Conservation (phyloP, 2,113 vertebrate genomes). For the Menura novaehollandiae region DNA sequence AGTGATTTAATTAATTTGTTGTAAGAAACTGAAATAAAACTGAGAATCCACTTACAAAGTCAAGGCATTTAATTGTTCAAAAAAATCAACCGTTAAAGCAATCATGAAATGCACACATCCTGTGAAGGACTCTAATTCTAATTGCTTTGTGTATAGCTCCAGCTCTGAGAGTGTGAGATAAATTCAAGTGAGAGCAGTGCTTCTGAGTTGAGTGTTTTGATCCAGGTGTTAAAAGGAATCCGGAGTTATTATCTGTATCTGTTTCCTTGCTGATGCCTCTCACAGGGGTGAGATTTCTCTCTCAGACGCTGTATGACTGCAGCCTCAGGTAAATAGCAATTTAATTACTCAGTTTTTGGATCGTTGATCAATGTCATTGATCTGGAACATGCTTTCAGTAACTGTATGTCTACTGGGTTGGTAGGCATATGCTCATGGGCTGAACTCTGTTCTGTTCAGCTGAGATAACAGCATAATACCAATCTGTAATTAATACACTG, state of each 20-base stretch:
- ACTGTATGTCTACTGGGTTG: background rate
- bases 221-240: background rate
- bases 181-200: background rate
- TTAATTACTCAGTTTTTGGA: constrained; percentile 18
- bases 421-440: background rate
- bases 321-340: background rate
- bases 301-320: background rate
- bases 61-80: background rate
- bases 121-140: background rate
- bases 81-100: background rate
- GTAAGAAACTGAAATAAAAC: background rate
- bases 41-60: background rate
- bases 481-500: background rate
- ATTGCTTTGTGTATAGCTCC: background rate
- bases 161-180: background rate
- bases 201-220: background rate
- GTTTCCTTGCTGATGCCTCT: constrained; percentile 37
- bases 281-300: background rate
- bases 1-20: background rate
- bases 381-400: background rate
- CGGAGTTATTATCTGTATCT: background rate
- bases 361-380: background rate
- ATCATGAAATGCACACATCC: background rate
- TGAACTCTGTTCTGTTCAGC: constrained; percentile 17
- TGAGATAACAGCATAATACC: constrained; percentile 12